Evolutionary conservation across 1,140 invertebrate genomes (phyloP).

Genomic region (Archegozetes longisetosus): DNA sequence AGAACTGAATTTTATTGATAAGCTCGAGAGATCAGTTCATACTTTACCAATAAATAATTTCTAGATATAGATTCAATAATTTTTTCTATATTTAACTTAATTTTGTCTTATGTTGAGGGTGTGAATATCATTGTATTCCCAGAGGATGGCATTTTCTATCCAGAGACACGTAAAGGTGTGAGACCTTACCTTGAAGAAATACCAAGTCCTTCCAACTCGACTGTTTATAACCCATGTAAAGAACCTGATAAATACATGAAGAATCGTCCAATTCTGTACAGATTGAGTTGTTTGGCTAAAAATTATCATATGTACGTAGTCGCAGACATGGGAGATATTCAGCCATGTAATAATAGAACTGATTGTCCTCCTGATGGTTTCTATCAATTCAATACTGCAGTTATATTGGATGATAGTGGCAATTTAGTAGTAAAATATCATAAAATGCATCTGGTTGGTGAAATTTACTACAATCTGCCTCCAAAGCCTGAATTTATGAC

Average conservation of each 20-base stretch:
- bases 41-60: no score
- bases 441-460: slow-evolving; percentile 52
- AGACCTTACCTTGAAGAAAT: slow-evolving; percentile 1
- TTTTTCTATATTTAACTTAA: background rate
- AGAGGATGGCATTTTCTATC: slow-evolving; percentile 38
- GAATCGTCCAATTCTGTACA: slow-evolving; percentile 23
- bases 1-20: no score
- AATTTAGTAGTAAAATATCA: slow-evolving; percentile 45
- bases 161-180: background rate
- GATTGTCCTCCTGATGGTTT: slow-evolving; percentile 28
- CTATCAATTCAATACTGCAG: slow-evolving; percentile 52
- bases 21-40: no score
- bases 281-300: slow-evolving; percentile 39
- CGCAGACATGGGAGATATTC: slow-evolving; percentile 47
- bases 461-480: slow-evolving; percentile 35
- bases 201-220: slow-evolving; percentile 2
- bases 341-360: slow-evolving; percentile 9
- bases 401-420: slow-evolving; percentile 51
- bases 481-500: slow-evolving; percentile 32
- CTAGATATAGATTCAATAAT: no score
- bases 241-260: background rate
- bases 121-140: slow-evolving; percentile 69
- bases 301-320: slow-evolving; percentile 42
- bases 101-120: slow-evolving; percentile 29
- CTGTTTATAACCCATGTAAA: slow-evolving; percentile 9